Conservation (phyloP, 2,888 invertebrate species). For the Tetropium fuscum region DNA sequence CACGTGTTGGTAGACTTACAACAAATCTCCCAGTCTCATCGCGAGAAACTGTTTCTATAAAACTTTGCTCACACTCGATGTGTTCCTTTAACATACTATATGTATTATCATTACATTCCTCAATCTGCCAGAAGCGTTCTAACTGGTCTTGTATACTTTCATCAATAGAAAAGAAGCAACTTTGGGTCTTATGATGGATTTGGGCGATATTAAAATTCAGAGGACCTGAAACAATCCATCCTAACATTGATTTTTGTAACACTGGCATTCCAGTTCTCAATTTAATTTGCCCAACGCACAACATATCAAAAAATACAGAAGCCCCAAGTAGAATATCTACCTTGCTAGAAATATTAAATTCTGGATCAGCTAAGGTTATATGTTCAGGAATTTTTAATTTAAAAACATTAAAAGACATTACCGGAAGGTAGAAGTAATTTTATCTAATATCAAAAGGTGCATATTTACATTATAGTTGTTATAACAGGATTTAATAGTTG, state of each 20-base stretch:
- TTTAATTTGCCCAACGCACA: conserved; percentile 9
- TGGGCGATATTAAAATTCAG: background rate
- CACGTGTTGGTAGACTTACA: background rate
- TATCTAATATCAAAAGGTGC: background rate
- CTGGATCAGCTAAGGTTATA: conserved; percentile 8
- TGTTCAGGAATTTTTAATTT: conserved; percentile 1
- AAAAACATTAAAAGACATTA: background rate
- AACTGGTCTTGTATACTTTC: conserved; percentile 5
- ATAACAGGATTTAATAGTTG: background rate
- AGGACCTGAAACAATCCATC: conserved; percentile 5
- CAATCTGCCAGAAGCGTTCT: conserved; percentile 14
- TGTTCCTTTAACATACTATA: conserved; percentile 2
- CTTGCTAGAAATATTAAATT: conserved; percentile 1
- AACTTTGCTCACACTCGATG: conserved; percentile 12
- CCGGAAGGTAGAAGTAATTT: background rate
- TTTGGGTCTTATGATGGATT: background rate
- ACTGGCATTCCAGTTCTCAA: background rate
- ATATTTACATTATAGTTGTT: background rate
- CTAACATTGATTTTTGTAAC: conserved; percentile 2
- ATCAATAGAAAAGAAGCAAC: background rate
- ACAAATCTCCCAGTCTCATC: conserved; percentile 2
- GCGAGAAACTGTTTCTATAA: background rate
- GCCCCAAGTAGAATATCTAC: conserved; percentile 7
- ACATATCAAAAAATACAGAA: conserved; percentile 5
- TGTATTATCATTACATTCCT: background rate